Percentiles rank a stretch among this genome's conserved stretches.
Evolutionary conservation across 1,140 invertebrate species (phyloP).

Genomic region (Bradynema listronoti): DNA sequence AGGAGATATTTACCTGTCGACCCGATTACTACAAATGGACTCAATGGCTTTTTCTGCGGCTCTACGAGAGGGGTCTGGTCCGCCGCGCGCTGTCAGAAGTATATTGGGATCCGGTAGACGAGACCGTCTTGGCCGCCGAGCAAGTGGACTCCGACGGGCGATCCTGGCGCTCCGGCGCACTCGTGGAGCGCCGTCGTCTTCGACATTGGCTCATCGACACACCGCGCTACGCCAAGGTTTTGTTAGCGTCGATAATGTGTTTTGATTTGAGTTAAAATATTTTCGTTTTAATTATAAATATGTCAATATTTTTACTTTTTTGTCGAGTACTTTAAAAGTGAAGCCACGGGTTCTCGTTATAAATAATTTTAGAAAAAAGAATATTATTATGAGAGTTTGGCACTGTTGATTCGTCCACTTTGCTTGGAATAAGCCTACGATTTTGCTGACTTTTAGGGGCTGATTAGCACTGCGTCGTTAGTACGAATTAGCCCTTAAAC

Average conservation of each 20-base stretch:
- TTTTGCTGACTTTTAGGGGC: not conserved
- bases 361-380: too few species aligned
- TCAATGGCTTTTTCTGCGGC: conserved; percentile 83
- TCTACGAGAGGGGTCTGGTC: conserved; percentile 69
- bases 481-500: too few species aligned
- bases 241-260: too few species aligned
- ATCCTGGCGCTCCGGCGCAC: conserved; percentile 92
- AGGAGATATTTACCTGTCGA: conserved; percentile 64
- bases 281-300: too few species aligned
- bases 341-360: too few species aligned
- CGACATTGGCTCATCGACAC: conserved; percentile 93
- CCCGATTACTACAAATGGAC: conserved; percentile 72
- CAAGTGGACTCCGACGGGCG: conserved; percentile 84
- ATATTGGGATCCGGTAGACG: conserved; percentile 97
- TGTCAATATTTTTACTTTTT: too few species aligned
- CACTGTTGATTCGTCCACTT: not conserved
- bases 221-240: conserved; percentile 76
- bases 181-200: conserved; percentile 79
- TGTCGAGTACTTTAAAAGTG: too few species aligned
- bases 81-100: conserved; percentile 67
- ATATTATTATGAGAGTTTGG: too few species aligned
- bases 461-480: too few species aligned
- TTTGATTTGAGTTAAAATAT: too few species aligned
- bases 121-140: conserved; percentile 93
- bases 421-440: not conserved